A percentile compares a stretch with the other conserved stretches of the same genome.
Evolutionary conservation across 2,797 vertebrate species (phyloP).

Genomic region (Nyctalus aviator): DNA sequence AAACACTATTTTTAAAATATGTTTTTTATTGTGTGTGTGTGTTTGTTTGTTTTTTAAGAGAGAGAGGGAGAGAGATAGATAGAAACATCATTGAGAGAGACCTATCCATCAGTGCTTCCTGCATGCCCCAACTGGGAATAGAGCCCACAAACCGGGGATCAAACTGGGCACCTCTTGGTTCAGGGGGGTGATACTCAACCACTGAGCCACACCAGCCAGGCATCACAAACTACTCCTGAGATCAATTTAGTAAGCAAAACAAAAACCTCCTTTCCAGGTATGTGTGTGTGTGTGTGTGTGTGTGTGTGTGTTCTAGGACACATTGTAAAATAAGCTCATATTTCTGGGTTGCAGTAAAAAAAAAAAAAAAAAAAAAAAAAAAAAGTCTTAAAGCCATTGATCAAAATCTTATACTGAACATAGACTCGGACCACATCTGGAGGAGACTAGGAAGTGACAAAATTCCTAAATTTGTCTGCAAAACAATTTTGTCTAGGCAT

Average conservation of each 20-base stretch:
- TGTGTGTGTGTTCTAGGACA: background rate
- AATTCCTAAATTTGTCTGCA: background rate
- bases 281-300: rapidly evolving
- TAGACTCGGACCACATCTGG: background rate
- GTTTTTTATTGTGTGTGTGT: too few species aligned
- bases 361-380: background rate
- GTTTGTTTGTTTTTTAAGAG: too few species aligned
- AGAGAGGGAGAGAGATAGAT: too few species aligned
- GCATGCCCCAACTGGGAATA: too few species aligned
- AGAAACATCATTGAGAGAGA: too few species aligned
- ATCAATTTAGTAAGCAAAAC: background rate
- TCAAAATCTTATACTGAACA: background rate
- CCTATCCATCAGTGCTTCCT: too few species aligned
- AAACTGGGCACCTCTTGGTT: too few species aligned
- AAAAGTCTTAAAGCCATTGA: background rate
- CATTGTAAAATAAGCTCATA: background rate
- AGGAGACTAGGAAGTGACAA: background rate
- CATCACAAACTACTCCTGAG: background rate
- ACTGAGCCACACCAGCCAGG: too few species aligned
- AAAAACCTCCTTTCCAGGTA: too few species aligned
- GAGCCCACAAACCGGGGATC: too few species aligned
- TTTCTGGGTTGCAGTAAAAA: background rate
- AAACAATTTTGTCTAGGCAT: background rate
- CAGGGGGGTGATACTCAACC: too few species aligned
- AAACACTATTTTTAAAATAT: too few species aligned